A percentile compares a stretch with the other conserved stretches of the same genome.
Evolutionary conservation across 2,113 vertebrate genomes (phyloP).

Genomic region (Periophthalmodon schlosseri): DNA sequence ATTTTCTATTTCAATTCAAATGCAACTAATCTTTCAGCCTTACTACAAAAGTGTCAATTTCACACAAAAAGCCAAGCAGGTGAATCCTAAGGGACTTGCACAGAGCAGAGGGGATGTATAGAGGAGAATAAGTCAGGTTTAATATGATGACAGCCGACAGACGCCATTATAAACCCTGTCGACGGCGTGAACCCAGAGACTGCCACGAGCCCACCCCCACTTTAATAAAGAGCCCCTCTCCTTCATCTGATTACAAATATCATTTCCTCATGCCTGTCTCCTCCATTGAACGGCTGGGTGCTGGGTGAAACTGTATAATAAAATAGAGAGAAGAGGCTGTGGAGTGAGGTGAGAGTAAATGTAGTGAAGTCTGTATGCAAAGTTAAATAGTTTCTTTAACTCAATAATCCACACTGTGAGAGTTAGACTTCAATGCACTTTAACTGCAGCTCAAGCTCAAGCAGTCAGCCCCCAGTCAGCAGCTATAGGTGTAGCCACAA

Average conservation of each 20-base stretch:
- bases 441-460: background rate
- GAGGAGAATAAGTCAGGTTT: constrained; percentile 34
- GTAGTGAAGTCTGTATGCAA: background rate
- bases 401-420: background rate
- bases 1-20: background rate
- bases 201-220: constrained; percentile 45
- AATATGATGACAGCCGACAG: constrained; percentile 61
- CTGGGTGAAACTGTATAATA: constrained; percentile 56
- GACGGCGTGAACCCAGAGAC: constrained; percentile 39
- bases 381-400: background rate
- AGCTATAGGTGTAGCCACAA: too few relatives aligned
- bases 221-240: constrained; percentile 72
- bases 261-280: constrained; percentile 66
- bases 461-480: too few relatives aligned
- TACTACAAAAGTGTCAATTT: constrained; percentile 48
- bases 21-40: background rate
- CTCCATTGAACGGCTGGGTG: constrained; percentile 48
- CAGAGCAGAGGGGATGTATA: background rate
- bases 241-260: constrained; percentile 74
- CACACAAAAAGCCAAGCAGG: constrained; percentile 19
- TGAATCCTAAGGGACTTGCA: constrained; percentile 29
- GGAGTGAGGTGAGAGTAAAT: constrained; percentile 36
- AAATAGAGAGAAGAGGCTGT: constrained; percentile 25
- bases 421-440: background rate
- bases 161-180: constrained; percentile 60